These are phyloP conservation scores for Trissolcus brochymenae DNA, from an alignment of 2,888 invertebrate genomes.

Conservation along the genomic window DNA sequence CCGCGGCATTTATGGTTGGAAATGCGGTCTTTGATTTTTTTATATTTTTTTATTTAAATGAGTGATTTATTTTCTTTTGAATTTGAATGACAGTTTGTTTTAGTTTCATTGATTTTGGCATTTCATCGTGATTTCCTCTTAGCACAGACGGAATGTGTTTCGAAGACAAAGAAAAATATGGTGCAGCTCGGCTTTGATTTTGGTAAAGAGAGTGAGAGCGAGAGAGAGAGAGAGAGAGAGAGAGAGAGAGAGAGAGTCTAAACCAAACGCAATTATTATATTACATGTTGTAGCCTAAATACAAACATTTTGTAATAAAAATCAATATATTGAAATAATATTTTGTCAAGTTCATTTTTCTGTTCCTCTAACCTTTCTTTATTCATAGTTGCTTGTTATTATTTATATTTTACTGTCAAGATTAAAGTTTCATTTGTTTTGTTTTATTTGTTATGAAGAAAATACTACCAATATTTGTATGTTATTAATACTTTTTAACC, in stretches of 20 bases:
- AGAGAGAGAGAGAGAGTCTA: constrained; percentile 66
- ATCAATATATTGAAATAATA: constrained; percentile 72
- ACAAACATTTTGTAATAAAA: constrained; percentile 76
- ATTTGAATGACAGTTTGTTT: background rate
- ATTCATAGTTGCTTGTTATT: too few species aligned
- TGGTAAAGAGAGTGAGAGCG: constrained; percentile 46
- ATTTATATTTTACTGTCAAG: too few species aligned
- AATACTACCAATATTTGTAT: too few species aligned
- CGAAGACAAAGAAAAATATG: constrained; percentile 65
- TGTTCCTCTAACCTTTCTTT: too few species aligned
- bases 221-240: constrained; percentile 59
- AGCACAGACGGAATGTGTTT: constrained; percentile 63
- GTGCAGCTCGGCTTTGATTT: constrained; percentile 73
- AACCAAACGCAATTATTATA: constrained; percentile 76
- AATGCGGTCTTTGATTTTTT: background rate
- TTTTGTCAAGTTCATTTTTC: too few species aligned
- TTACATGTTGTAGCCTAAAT: constrained; percentile 76
- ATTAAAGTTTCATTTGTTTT: too few species aligned
- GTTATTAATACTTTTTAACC: too few species aligned
- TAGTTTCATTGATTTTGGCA: constrained; percentile 11
- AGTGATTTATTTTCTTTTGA: background rate
- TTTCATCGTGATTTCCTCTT: constrained; percentile 60
- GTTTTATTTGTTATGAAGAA: too few species aligned
- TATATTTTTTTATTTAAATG: background rate
- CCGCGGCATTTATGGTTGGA: constrained; percentile 25